phyloP scores from a whole-genome alignment of 2,888 invertebrate species.

The Antheraea yamamai region DNA sequence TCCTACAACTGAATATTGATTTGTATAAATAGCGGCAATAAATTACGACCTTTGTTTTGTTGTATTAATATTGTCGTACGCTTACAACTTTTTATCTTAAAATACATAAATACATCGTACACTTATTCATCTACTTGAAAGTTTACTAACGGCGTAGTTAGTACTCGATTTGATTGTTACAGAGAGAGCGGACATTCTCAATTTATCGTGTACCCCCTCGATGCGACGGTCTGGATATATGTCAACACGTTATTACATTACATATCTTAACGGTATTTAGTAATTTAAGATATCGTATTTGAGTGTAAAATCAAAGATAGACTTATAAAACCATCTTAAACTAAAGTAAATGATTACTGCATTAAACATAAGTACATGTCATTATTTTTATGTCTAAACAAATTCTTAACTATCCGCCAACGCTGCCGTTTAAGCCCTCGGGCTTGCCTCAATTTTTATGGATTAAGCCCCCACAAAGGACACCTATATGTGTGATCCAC shows the following conservation, averaged over 20 bases:
- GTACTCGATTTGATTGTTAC: constrained; percentile 59
- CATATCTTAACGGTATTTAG: not conserved
- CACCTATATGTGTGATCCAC: too few species aligned
- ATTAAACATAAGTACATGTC: not conserved
- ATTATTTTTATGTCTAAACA: too few species aligned
- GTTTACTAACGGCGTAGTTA: constrained; percentile 47
- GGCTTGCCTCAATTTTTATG: too few species aligned
- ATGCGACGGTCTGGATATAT: constrained; percentile 28
- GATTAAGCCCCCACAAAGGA: too few species aligned
- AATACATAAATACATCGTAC: not conserved
- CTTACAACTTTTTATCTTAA: too few species aligned
- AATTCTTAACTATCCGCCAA: too few species aligned
- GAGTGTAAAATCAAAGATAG: not conserved
- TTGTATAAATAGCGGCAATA: too few species aligned
- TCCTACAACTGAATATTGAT: too few species aligned
- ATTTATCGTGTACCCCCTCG: constrained; percentile 62
- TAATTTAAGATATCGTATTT: not conserved
- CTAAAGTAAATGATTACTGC: not conserved
- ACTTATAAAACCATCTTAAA: not conserved
- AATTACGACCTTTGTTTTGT: too few species aligned
- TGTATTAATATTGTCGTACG: too few species aligned
- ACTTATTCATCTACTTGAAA: not conserved
- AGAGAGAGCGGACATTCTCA: constrained; percentile 72
- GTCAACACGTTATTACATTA: constrained; percentile 12
- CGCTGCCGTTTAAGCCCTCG: too few species aligned